phyloP scores from a whole-genome alignment of 2,888 invertebrate genomes.

The Parnassius orleans region DNA sequence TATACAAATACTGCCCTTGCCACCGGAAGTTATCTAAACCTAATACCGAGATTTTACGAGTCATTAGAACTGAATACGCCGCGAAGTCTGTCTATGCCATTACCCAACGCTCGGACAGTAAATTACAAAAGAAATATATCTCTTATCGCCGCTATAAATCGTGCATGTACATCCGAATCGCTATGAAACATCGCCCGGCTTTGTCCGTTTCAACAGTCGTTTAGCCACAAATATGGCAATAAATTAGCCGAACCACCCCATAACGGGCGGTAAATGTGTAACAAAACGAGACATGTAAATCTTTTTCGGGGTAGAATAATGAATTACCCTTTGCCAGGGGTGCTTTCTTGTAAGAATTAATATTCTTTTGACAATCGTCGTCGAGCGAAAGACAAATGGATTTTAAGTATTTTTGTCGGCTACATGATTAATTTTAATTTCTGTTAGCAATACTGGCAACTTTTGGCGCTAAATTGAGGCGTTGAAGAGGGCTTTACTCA shows the following conservation, averaged over 20 bases:
- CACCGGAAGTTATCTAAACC: too few species aligned
- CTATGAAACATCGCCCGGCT: conserved; percentile 26
- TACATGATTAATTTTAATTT: too few species aligned
- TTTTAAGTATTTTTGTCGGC: too few species aligned
- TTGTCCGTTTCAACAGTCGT: conserved; percentile 50
- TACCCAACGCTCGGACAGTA: conserved; percentile 2
- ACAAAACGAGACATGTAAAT: conserved; percentile 24
- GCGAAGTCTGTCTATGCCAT: neutral
- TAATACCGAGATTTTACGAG: neutral
- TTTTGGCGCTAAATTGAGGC: too few species aligned
- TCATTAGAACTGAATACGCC: conserved; percentile 2
- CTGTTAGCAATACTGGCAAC: too few species aligned
- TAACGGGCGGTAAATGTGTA: conserved; percentile 34
- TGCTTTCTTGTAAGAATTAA: conserved; percentile 12
- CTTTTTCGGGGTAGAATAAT: conserved; percentile 10
- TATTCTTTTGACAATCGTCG: conserved; percentile 10
- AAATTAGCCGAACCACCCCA: conserved; percentile 54
- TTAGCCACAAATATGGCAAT: conserved; percentile 69
- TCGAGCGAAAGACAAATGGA: neutral
- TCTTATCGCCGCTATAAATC: conserved; percentile 27
- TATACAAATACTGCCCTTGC: too few species aligned
- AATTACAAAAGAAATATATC: conserved; percentile 21
- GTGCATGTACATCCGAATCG: conserved; percentile 7
- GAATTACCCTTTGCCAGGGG: conserved; percentile 13
- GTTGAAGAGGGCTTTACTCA: too few species aligned